phyloP scores from a whole-genome alignment of 2,797 vertebrate species.

The Lithobates pipiens region DNA sequence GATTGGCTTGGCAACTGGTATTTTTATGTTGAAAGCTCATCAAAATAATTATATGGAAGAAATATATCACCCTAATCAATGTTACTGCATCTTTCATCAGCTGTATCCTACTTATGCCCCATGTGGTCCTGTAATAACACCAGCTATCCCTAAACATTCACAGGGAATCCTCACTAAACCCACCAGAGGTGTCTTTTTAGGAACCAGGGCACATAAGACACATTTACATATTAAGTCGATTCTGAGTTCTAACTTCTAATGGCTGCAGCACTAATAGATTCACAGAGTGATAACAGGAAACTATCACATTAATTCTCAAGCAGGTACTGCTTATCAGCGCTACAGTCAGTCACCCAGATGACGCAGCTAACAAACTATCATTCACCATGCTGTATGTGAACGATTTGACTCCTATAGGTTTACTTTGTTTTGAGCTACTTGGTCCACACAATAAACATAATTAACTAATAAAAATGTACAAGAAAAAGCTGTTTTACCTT shows the following conservation, averaged over 20 bases:
- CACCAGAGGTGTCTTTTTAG: background rate
- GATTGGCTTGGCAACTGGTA: too few species aligned
- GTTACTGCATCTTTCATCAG: background rate
- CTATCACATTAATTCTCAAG: background rate
- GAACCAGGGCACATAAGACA: background rate
- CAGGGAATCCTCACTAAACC: too few species aligned
- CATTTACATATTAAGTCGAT: constrained; percentile 29
- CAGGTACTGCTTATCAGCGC: background rate
- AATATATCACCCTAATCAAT: background rate
- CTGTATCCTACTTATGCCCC: background rate
- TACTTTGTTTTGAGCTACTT: too few species aligned
- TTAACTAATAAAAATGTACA: too few species aligned
- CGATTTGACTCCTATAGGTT: too few species aligned
- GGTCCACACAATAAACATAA: too few species aligned
- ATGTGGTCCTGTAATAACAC: background rate
- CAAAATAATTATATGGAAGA: background rate
- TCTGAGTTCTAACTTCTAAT: background rate
- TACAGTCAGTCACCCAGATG: background rate
- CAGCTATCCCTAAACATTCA: background rate
- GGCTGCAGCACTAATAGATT: constrained; percentile 7
- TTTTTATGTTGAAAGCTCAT: too few species aligned
- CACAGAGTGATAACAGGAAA: background rate
- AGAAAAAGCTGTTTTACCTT: too few species aligned
- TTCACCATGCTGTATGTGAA: too few species aligned
- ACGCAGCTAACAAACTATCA: background rate